Evolutionary conservation across 1,140 invertebrate genomes (phyloP).

Genomic region (Metaphire vulgaris): DNA sequence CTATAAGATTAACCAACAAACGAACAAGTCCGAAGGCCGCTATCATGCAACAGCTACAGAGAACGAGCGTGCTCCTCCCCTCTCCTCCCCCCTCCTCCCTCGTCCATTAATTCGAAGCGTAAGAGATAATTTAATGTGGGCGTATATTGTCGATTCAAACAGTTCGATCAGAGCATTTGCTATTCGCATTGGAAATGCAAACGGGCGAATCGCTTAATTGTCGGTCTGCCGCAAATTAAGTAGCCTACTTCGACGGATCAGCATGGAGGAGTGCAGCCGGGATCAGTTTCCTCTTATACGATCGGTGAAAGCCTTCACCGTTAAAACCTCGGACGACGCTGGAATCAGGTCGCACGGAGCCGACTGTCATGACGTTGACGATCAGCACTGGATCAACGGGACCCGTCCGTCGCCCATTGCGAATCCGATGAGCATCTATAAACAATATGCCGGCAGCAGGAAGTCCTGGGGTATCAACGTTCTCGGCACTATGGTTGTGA

Average conservation of each 20-base stretch:
- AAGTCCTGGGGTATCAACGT: constrained; percentile 48
- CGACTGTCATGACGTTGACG: constrained; percentile 44
- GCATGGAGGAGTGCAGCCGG: no score
- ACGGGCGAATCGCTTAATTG: not conserved
- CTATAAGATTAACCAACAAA: no score
- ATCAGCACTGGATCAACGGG: constrained; percentile 46
- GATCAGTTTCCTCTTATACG: not conserved
- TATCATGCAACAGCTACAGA: no score
- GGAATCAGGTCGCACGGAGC: constrained; percentile 35
- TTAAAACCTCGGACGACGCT: not conserved
- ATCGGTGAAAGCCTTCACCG: not conserved
- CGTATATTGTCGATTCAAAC: not conserved
- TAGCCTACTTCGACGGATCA: not conserved
- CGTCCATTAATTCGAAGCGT: no score
- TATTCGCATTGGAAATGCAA: no score
- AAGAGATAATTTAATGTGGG: not conserved
- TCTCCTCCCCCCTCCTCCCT: no score
- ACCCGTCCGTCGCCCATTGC: constrained; percentile 37
- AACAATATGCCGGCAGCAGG: constrained; percentile 37
- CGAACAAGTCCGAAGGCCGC: no score
- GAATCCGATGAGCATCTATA: constrained; percentile 43
- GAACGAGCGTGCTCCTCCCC: no score
- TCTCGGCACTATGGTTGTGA: constrained; percentile 42
- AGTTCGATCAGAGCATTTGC: no score
- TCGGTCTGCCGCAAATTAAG: not conserved